Percentiles rank a stretch among this genome's conserved stretches.
These are phyloP conservation scores for Stichodactyla helianthus DNA, from an alignment of 64 coral and sea anemone genomes.

Conservation along the genomic window DNA sequence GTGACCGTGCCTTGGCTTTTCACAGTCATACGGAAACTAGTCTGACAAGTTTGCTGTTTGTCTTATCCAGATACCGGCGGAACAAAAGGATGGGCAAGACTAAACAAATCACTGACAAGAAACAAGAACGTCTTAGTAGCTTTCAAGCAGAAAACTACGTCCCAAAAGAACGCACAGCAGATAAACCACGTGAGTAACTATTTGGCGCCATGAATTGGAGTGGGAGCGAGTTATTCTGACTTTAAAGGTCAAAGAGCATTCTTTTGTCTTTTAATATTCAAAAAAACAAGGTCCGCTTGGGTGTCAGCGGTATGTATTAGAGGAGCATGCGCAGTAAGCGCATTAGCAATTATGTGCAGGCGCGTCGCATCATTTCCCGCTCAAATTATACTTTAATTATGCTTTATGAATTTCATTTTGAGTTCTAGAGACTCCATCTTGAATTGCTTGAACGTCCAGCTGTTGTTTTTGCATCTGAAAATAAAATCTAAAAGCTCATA, in stretches of 20 bases:
- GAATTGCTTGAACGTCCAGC: too few relatives aligned
- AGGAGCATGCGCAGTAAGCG: background rate
- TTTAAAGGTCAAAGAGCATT: too few relatives aligned
- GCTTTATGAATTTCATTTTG: too few relatives aligned
- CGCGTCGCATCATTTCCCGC: too few relatives aligned
- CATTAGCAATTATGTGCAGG: background rate
- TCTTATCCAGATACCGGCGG: conserved; percentile 40
- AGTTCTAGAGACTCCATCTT: too few relatives aligned
- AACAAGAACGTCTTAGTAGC: conserved; percentile 85
- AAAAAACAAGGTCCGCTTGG: too few relatives aligned
- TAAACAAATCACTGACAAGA: conserved; percentile 80
- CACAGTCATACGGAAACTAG: background rate
- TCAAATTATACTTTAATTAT: too few relatives aligned
- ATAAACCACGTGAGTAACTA: conserved; percentile 69
- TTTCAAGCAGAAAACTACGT: conserved; percentile 86
- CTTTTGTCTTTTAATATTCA: too few relatives aligned
- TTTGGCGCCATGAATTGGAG: background rate
- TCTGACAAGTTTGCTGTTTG: background rate
- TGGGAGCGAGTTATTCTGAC: too few relatives aligned
- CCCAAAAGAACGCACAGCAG: conserved; percentile 75
- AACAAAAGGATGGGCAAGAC: conserved; percentile 75
- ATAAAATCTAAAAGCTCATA: too few relatives aligned
- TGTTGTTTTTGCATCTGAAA: too few relatives aligned
- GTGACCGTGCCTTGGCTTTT: background rate
- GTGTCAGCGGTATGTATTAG: background rate